phyloP scores from a whole-genome alignment of 2,113 vertebrate species.

The Calonectris borealis region DNA sequence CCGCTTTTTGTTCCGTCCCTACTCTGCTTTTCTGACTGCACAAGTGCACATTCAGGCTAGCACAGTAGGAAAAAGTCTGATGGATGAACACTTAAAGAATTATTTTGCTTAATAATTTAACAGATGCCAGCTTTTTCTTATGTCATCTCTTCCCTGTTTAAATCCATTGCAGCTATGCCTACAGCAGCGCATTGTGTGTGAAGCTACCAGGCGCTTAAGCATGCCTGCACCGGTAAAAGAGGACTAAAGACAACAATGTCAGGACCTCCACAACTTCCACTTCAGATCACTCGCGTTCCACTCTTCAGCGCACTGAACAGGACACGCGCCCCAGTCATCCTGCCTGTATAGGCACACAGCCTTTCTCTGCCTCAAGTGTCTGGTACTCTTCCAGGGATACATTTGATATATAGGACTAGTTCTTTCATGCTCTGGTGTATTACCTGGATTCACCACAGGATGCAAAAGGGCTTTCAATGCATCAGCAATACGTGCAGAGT shows the following conservation, averaged over 20 bases:
- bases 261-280: background rate
- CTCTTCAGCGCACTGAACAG: background rate
- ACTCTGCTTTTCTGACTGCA: background rate
- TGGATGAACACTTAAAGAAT: background rate
- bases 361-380: background rate
- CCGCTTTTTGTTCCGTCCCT: background rate
- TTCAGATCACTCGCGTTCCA: background rate
- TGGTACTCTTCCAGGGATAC: background rate
- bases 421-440: background rate
- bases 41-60: background rate
- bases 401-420: background rate
- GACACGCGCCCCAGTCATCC: background rate
- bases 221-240: background rate
- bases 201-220: background rate
- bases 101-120: background rate
- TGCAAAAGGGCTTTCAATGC: background rate
- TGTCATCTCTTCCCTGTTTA: background rate
- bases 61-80: background rate
- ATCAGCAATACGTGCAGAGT: background rate
- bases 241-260: rapidly evolving
- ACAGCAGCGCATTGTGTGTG: background rate
- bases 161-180: background rate
- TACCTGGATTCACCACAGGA: background rate
- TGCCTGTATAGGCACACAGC: background rate
- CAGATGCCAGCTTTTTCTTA: background rate